These are phyloP conservation scores for Drosophila carrolli DNA, from an alignment of 1,140 invertebrate species.

Conservation along the genomic window DNA sequence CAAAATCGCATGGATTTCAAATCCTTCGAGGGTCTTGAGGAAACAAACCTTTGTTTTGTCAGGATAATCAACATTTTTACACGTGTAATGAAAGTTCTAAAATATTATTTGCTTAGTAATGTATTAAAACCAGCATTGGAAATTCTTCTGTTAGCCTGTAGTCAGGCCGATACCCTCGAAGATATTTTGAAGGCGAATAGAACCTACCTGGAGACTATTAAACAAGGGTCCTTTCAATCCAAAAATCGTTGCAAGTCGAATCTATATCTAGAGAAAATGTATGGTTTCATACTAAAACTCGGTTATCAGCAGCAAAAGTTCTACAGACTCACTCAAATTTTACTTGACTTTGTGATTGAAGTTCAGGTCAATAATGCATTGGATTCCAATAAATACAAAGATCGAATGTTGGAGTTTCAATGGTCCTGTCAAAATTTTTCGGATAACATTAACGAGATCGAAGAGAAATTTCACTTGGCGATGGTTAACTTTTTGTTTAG, in stretches of 20 bases:
- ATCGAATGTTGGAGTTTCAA: constrained; percentile 10
- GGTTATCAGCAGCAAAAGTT: constrained; percentile 40
- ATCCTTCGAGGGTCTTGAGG: not conserved
- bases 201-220: constrained; percentile 35
- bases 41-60: constrained; percentile 9
- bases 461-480: constrained; percentile 7
- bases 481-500: constrained; percentile 23
- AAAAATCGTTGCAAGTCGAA: not conserved
- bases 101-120: constrained; percentile 14
- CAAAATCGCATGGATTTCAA: not conserved
- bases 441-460: constrained; percentile 21
- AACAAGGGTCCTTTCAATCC: constrained; percentile 9
- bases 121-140: constrained; percentile 23
- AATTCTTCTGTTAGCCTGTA: not conserved
- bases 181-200: constrained; percentile 33
- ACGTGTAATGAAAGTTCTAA: constrained; percentile 20
- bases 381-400: not conserved
- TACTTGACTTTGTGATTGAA: constrained; percentile 4
- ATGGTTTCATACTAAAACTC: constrained; percentile 20
- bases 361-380: not conserved
- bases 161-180: constrained; percentile 19
- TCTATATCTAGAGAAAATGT: constrained; percentile 18
- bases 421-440: constrained; percentile 30
- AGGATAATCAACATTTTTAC: constrained; percentile 12
- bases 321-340: not conserved